Evolutionary conservation across 2,888 invertebrate species (phyloP), one percentile per base, ranked within the genome.

Genomic region (Drosophila colorata): DNA sequence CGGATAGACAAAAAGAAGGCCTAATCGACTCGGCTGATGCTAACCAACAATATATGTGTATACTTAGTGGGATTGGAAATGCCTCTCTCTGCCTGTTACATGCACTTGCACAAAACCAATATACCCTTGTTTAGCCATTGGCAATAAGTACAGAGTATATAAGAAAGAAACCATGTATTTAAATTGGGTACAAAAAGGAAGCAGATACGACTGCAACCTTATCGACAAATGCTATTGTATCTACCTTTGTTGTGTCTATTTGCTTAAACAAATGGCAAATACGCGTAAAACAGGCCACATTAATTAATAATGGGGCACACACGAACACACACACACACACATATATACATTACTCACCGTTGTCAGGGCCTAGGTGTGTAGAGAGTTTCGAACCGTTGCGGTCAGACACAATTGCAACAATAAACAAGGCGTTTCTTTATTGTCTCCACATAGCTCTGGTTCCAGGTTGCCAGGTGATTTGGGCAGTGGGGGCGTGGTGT

Each of bases 321-420:
- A 40, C 6, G 31, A 2, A 33, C 14, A 33, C 41, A n/a, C n/a
- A n/a, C n/a, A n/a, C n/a, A n/a, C n/a, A n/a, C n/a, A n/a, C n/a
- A n/a, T n/a, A n/a, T n/a, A n/a, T n/a, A n/a, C n/a, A 79, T 81
- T 87, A 84, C 81, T 81, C 84, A 81, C 87, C 71, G 57, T 37
- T 61, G 38, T 49, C 37, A 41, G 55, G 43, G 48, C 33, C 40
- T 58, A 38, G 38, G 56, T 52, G 57, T 41, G 33, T 48, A 18
- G 9, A 31, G 6, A 40, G 52, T 40, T 55, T 74, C 20, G 66
- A 3, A 20, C 31, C 20, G 31, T 37, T 33, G 4, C 52, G 46
- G 23, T 35, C 38, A 14, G 35, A 46, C 20, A 49, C 52, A 58
- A 44, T 40, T 66, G 73, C 41, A 52, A 75, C 74, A 74, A 74